Percentiles rank a stretch among this genome's conserved stretches.
Conservation (phyloP, 2,113 vertebrate genomes). For the Microtus pennsylvanicus region DNA sequence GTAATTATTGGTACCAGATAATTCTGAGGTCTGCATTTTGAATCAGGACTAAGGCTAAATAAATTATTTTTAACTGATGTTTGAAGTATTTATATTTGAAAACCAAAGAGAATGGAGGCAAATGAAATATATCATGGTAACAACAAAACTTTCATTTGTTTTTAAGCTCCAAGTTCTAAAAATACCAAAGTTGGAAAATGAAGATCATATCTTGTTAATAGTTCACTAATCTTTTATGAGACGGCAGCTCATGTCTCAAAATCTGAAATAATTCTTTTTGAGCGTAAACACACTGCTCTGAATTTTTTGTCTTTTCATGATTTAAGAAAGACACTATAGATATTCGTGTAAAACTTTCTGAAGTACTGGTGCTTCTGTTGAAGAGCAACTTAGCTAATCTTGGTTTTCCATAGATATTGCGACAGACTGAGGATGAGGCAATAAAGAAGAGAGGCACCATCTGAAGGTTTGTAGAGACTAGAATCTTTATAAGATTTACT, state of each 20-base stretch:
- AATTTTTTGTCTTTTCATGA: not conserved
- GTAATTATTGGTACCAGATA: not conserved
- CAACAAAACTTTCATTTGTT: conserved; percentile 27
- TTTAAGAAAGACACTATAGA: not conserved
- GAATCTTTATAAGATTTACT: not conserved
- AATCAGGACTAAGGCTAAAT: not conserved
- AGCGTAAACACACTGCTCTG: not conserved
- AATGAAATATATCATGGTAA: not conserved
- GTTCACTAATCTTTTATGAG: not conserved
- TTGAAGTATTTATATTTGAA: not conserved
- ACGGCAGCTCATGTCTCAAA: not conserved
- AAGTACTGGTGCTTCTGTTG: not conserved
- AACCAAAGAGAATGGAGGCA: not conserved
- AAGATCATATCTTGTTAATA: not conserved
- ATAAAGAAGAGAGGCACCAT: not conserved
- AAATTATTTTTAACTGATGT: conserved; percentile 5
- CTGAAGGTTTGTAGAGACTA: not conserved
- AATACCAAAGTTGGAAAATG: not conserved
- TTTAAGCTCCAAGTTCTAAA: not conserved
- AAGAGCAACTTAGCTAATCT: not conserved
- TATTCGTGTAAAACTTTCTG: conserved; percentile 28
- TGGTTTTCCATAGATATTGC: not conserved
- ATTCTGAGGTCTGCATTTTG: not conserved
- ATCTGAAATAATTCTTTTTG: conserved; percentile 12
- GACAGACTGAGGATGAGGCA: not conserved